These are phyloP conservation scores for Nannoperca obscura DNA, from an alignment of 2,797 vertebrate species.

Conservation along the genomic window DNA sequence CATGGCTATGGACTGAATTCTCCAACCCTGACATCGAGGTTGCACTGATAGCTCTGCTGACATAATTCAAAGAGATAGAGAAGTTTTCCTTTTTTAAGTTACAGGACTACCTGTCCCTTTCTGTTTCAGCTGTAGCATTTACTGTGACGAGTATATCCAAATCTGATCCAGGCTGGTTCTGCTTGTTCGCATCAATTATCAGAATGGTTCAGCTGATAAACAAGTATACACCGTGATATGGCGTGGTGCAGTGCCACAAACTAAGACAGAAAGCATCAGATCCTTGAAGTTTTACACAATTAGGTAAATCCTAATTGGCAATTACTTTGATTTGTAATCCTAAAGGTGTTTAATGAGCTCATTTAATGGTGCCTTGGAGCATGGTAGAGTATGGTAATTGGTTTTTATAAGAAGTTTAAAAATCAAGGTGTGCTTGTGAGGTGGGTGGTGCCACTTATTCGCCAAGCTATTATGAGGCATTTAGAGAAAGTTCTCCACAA, in stretches of 20 bases:
- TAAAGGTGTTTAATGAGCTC: conserved; percentile 83
- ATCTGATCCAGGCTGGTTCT: conserved; percentile 53
- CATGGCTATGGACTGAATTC: conserved; percentile 7
- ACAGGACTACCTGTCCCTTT: conserved; percentile 20
- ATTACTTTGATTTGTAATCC: conserved; percentile 87
- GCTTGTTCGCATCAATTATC: conserved; percentile 64
- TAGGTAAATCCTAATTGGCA: conserved; percentile 88
- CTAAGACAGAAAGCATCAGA: conserved; percentile 63
- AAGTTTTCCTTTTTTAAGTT: conserved; percentile 35
- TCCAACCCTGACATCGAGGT: conserved; percentile 33
- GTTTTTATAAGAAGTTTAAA: conserved; percentile 76
- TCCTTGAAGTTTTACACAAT: conserved; percentile 81
- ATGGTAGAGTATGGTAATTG: conserved; percentile 81
- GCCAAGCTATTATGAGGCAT: conserved; percentile 42
- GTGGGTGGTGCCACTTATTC: conserved; percentile 55
- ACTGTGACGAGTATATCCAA: conserved; percentile 53
- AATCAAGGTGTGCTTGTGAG: conserved; percentile 72
- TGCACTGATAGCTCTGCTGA: conserved; percentile 12
- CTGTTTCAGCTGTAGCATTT: conserved; percentile 38
- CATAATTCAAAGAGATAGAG: conserved; percentile 35
- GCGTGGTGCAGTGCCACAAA: conserved; percentile 43
- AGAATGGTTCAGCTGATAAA: conserved; percentile 48
- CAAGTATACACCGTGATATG: conserved; percentile 40
- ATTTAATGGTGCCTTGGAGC: conserved; percentile 85
- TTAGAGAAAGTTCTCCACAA: conserved; percentile 49